These are phyloP conservation scores for Carassius auratus DNA, from an alignment of 2,113 vertebrate genomes.

Conservation along the genomic window DNA sequence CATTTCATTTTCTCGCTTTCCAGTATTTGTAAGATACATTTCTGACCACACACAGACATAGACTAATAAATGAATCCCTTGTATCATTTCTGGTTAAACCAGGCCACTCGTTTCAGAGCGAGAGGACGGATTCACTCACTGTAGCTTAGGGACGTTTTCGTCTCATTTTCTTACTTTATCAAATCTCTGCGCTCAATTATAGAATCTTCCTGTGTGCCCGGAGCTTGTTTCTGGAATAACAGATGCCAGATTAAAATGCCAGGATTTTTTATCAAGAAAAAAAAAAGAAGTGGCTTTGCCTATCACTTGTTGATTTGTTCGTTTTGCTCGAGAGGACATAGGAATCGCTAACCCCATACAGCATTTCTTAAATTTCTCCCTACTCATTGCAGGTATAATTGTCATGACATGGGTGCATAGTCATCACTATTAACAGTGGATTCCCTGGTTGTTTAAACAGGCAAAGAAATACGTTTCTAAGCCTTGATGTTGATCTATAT, in stretches of 20 bases:
- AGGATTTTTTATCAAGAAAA: constrained; percentile 53
- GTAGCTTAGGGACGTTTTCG: constrained; percentile 63
- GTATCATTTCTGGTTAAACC: constrained; percentile 21
- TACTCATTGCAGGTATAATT: neutral
- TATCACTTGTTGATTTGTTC: constrained; percentile 23
- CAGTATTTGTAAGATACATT: neutral
- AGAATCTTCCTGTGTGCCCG: constrained; percentile 45
- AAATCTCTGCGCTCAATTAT: constrained; percentile 72
- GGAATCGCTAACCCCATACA: constrained; percentile 40
- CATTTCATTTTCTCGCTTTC: neutral
- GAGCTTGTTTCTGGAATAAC: constrained; percentile 70
- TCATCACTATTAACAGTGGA: neutral
- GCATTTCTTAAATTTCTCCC: neutral
- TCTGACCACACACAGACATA: constrained; percentile 12
- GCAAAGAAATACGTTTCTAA: neutral
- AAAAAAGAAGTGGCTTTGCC: neutral
- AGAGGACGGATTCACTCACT: constrained; percentile 61
- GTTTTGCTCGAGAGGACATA: constrained; percentile 15
- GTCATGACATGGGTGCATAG: no score
- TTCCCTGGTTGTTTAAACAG: neutral
- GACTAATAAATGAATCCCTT: constrained; percentile 42
- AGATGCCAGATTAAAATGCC: constrained; percentile 72
- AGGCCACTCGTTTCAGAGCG: constrained; percentile 49
- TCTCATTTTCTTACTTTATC: constrained; percentile 76
- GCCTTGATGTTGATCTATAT: no score